A percentile compares a stretch with the other conserved stretches of the same genome.
phyloP scores from a whole-genome alignment of 2,888 invertebrate genomes.

The Piscicola geometra region DNA sequence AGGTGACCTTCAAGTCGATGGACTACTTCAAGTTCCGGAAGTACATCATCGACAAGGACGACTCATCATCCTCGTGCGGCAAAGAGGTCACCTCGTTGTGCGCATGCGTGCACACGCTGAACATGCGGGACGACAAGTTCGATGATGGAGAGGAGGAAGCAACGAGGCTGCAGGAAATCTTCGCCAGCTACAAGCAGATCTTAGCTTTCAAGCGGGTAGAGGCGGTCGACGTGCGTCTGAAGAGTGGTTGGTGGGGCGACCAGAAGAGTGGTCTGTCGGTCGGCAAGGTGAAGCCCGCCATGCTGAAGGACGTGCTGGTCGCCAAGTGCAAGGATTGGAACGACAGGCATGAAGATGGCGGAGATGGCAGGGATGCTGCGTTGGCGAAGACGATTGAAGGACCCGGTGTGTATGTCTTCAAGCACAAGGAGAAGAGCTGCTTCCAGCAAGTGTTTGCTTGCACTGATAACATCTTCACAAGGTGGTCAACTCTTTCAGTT shows the following conservation, averaged over 20 bases:
- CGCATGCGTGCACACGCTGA: conserved; percentile 43
- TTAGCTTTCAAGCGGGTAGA: conserved; percentile 43
- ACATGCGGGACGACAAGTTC: conserved; percentile 45
- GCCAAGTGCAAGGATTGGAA: conserved; percentile 41
- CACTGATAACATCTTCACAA: conserved; percentile 42
- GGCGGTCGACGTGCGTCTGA: conserved; percentile 43
- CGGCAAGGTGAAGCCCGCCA: conserved; percentile 43
- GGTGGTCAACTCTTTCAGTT: background rate
- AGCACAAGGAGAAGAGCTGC: conserved; percentile 44
- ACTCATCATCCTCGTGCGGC: conserved; percentile 43
- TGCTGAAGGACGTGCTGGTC: conserved; percentile 39
- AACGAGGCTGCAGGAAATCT: conserved; percentile 42
- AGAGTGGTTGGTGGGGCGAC: conserved; percentile 46
- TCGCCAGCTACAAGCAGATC: conserved; percentile 43
- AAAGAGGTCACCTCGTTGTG: conserved; percentile 43
- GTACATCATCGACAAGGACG: conserved; percentile 45
- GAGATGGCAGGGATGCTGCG: background rate
- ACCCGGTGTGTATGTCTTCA: conserved; percentile 44
- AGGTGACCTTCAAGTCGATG: conserved; percentile 46
- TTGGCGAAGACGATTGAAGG: conserved; percentile 41
- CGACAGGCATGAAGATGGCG: conserved; percentile 34
- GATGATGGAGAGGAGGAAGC: conserved; percentile 37
- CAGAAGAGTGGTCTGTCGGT: conserved; percentile 43
- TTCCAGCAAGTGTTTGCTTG: conserved; percentile 41
- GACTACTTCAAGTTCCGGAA: conserved; percentile 46